phyloP scores from a whole-genome alignment of 2,113 vertebrate species.

The Lipotes vexillifer region DNA sequence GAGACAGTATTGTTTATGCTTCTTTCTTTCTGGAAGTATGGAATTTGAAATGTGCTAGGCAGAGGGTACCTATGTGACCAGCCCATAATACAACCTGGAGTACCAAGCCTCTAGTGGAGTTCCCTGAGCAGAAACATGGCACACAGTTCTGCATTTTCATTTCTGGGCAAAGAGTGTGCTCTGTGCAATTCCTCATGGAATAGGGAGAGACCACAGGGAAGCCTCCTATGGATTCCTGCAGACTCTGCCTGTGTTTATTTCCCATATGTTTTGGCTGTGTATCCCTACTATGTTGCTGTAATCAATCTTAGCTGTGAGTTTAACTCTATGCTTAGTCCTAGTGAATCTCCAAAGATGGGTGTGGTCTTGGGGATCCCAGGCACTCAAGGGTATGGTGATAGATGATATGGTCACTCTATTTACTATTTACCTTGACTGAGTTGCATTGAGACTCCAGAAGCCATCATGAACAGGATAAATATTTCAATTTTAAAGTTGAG shows the following conservation, averaged over 20 bases:
- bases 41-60: neutral
- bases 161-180: neutral
- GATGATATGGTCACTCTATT: neutral
- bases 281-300: accelerated
- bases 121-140: neutral
- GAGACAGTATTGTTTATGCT: neutral
- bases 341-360: neutral
- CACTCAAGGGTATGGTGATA: neutral
- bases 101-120: accelerated
- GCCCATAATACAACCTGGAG: accelerated
- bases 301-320: neutral
- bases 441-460: neutral
- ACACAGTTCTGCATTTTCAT: neutral
- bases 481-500: neutral
- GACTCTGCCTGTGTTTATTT: accelerated
- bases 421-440: neutral
- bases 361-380: too few relatives aligned
- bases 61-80: too few relatives aligned
- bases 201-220: neutral
- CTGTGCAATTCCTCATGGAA: accelerated
- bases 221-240: accelerated
- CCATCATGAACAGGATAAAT: neutral
- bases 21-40: neutral
- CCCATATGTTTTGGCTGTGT: accelerated
- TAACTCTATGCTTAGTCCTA: too few relatives aligned